Percentiles rank a stretch among this genome's conserved stretches.
phyloP scores from a whole-genome alignment of 2,113 vertebrate genomes.

The Jacana jacana region DNA sequence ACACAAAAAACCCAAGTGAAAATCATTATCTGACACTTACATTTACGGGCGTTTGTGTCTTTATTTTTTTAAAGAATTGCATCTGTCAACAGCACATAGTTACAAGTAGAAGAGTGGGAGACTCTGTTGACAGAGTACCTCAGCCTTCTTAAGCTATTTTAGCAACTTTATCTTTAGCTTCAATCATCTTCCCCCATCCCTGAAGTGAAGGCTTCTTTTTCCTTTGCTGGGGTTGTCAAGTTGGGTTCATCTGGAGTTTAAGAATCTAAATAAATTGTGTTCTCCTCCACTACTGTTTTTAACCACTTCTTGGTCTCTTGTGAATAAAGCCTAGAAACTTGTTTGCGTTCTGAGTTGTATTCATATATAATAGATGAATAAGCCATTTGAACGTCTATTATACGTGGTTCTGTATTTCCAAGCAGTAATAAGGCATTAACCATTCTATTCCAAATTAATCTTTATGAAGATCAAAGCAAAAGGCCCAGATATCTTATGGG shows the following conservation, averaged over 20 bases:
- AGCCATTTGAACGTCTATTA: background rate
- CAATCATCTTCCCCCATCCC: background rate
- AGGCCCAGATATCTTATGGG: fast-evolving
- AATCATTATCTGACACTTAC: background rate
- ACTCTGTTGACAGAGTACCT: background rate
- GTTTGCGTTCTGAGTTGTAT: background rate
- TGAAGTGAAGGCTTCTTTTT: background rate
- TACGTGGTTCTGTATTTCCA: background rate
- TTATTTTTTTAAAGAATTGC: background rate
- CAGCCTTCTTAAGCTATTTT: background rate
- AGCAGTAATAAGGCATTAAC: background rate
- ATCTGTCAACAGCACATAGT: background rate
- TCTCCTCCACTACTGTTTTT: background rate
- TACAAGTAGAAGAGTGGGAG: background rate
- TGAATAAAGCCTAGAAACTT: background rate
- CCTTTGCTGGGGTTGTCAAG: background rate
- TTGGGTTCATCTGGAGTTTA: background rate
- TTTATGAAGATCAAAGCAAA: background rate
- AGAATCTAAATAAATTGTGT: background rate
- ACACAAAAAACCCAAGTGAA: background rate
- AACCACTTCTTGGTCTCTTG: background rate
- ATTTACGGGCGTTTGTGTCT: background rate
- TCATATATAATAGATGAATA: background rate
- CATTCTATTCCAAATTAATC: background rate
- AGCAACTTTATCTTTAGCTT: background rate